These are phyloP conservation scores for Drosophila meridionalis DNA, from an alignment of 2,888 invertebrate species.

Conservation along the genomic window DNA sequence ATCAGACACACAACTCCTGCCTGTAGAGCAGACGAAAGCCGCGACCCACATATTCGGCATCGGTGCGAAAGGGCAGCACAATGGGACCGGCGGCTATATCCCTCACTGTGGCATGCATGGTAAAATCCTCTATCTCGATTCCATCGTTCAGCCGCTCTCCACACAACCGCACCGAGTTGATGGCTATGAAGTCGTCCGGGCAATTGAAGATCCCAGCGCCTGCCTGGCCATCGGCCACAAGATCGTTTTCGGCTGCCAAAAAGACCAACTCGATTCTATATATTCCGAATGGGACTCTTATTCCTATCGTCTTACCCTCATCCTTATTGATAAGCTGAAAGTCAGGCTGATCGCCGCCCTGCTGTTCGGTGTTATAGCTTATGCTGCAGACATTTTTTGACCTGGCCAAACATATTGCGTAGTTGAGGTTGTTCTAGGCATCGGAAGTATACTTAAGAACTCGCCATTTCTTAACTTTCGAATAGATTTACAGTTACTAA, in stretches of 20 bases:
- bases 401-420: slow-evolving; percentile 90
- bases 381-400: slow-evolving; percentile 88
- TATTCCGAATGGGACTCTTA: not conserved
- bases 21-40: slow-evolving; percentile 90
- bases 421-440: slow-evolving; percentile 90
- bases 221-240: slow-evolving; percentile 89
- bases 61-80: slow-evolving; percentile 89
- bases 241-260: slow-evolving; percentile 87
- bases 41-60: slow-evolving; percentile 88
- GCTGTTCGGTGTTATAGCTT: slow-evolving; percentile 86
- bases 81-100: slow-evolving; percentile 90
- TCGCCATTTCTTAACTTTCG: not conserved
- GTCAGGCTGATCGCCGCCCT: slow-evolving; percentile 86
- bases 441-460: not conserved
- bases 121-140: slow-evolving; percentile 86
- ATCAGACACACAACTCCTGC: slow-evolving; percentile 88
- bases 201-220: slow-evolving; percentile 91
- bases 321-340: slow-evolving; percentile 90
- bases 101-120: slow-evolving; percentile 89
- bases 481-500: slow-evolving; percentile 80
- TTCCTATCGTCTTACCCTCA: slow-evolving; percentile 85
- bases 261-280: not conserved
- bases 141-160: slow-evolving; percentile 91
- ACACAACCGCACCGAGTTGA: slow-evolving; percentile 90
- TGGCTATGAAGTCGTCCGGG: slow-evolving; percentile 90